phyloP scores from a whole-genome alignment of 2,797 vertebrate genomes.

The Austrolebias charrua region DNA sequence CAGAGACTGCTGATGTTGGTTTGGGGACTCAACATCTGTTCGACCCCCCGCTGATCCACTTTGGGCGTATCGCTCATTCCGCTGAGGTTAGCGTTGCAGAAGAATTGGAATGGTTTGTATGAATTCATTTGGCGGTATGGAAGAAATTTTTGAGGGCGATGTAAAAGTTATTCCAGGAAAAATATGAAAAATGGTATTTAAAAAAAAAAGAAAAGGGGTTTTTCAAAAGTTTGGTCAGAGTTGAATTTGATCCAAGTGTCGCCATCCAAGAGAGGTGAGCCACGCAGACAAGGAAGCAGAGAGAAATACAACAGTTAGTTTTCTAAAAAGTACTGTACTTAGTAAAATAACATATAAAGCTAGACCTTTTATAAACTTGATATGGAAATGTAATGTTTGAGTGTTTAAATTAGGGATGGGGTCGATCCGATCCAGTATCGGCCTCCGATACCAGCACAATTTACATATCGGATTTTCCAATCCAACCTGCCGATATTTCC shows the following conservation, averaged over 20 bases:
- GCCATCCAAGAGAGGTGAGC: constrained; percentile 75
- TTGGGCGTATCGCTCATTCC: constrained; percentile 90
- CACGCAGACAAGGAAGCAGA: constrained; percentile 85
- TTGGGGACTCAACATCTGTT: constrained; percentile 87
- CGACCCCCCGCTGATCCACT: constrained; percentile 84
- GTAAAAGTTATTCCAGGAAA: neutral
- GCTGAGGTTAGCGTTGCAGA: constrained; percentile 71
- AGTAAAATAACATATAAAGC: neutral
- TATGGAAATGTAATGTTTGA: too few relatives aligned
- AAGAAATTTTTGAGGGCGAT: neutral
- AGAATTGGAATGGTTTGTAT: constrained; percentile 30
- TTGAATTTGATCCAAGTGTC: constrained; percentile 55
- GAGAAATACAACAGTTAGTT: constrained; percentile 89
- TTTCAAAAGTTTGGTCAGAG: constrained; percentile 30
- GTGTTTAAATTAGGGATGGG: too few relatives aligned
- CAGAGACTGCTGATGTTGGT: constrained; percentile 64
- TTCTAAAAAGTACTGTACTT: constrained; percentile 1
- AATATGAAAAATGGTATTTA: neutral
- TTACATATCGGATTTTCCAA: too few relatives aligned
- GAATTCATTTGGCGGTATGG: neutral
- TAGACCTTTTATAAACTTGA: neutral
- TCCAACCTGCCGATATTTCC: too few relatives aligned
- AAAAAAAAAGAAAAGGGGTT: neutral
- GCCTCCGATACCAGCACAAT: too few relatives aligned
- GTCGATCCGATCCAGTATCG: too few relatives aligned